These are phyloP conservation scores for Orchestia grillus DNA, from an alignment of 1,140 invertebrate genomes.

Conservation along the genomic window DNA sequence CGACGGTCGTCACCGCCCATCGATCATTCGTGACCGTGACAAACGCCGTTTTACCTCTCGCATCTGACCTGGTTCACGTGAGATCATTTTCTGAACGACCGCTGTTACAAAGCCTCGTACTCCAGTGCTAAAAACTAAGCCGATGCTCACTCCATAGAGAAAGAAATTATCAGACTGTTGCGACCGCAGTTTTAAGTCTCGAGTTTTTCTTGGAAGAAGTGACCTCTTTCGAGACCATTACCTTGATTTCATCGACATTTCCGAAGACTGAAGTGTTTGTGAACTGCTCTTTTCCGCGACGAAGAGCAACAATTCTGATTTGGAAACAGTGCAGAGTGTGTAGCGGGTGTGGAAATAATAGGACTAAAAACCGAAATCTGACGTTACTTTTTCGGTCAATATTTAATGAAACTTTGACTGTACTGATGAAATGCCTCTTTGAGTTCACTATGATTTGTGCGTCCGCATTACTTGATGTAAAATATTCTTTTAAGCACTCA, in stretches of 20 bases:
- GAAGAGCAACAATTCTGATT: background rate
- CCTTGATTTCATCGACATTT: conserved; percentile 6
- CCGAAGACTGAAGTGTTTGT: background rate
- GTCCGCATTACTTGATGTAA: background rate
- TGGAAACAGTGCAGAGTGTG: background rate
- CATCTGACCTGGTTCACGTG: background rate
- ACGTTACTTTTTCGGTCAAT: background rate
- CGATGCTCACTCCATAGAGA: background rate
- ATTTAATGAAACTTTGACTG: background rate
- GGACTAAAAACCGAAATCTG: background rate
- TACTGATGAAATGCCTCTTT: background rate
- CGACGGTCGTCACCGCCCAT: background rate
- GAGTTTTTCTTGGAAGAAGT: background rate
- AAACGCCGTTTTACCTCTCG: background rate
- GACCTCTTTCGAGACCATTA: conserved; percentile 43
- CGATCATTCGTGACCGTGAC: background rate
- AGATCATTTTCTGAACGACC: background rate
- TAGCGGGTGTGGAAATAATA: background rate
- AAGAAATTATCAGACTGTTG: conserved; percentile 23
- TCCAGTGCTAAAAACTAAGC: conserved; percentile 20
- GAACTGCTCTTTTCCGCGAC: background rate
- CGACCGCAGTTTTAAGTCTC: background rate
- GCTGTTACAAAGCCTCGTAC: background rate
- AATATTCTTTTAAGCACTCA: background rate
- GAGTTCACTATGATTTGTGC: background rate